phyloP scores from a whole-genome alignment of 2,113 vertebrate species.

The Platichthys flesus region DNA sequence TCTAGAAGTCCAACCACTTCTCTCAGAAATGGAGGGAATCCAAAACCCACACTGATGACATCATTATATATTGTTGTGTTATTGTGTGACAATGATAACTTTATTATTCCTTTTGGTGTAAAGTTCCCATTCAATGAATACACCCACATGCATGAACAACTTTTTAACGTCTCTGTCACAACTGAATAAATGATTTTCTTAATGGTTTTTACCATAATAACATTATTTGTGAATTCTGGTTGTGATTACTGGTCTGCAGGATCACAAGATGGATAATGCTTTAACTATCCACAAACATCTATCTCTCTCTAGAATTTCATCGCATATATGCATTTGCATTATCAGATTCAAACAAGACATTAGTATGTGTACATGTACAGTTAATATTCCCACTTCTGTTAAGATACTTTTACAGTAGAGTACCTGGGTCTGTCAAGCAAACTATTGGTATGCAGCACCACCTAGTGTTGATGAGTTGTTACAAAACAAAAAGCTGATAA shows the following conservation, averaged over 20 bases:
- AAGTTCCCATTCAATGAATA: conserved; percentile 5
- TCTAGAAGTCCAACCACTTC: conserved; percentile 32
- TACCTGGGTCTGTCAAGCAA: background rate
- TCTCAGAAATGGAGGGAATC: conserved; percentile 50
- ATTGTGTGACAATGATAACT: background rate
- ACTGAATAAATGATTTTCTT: conserved; percentile 5
- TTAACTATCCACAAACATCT: too few relatives aligned
- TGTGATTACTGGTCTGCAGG: background rate
- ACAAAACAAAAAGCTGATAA: background rate
- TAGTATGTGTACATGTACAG: too few relatives aligned
- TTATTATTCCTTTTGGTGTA: background rate
- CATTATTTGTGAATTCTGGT: background rate
- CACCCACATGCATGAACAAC: background rate
- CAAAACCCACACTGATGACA: conserved; percentile 18
- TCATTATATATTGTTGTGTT: background rate
- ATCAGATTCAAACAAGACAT: background rate
- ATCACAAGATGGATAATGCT: too few relatives aligned
- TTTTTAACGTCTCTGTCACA: background rate
- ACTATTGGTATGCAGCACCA: background rate
- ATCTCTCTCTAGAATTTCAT: too few relatives aligned
- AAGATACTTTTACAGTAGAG: background rate
- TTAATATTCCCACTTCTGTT: background rate
- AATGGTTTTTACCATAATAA: background rate
- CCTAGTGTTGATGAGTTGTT: background rate
- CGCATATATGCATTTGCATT: background rate